phyloP scores from a whole-genome alignment of 1,140 invertebrate genomes.

The Babylonia areolata region DNA sequence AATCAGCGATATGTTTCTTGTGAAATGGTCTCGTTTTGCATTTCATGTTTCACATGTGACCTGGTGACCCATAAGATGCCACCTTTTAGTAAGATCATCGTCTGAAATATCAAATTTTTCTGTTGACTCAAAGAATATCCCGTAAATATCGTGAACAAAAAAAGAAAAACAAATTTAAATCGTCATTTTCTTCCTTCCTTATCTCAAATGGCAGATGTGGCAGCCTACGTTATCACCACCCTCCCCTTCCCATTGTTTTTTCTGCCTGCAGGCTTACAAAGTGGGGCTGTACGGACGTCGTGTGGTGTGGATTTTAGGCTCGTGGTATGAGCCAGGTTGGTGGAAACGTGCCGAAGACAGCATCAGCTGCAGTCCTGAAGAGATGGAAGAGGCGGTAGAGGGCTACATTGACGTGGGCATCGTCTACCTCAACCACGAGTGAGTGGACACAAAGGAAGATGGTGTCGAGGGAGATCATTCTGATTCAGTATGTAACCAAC shows the following conservation, averaged over 20 bases:
- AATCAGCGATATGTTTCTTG: too few species aligned
- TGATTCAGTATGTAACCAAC: too few species aligned
- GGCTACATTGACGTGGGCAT: slow-evolving; percentile 97
- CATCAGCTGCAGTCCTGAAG: slow-evolving; percentile 91
- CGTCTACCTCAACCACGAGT: slow-evolving; percentile 75
- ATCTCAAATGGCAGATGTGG: too few species aligned
- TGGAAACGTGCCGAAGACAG: slow-evolving; percentile 86
- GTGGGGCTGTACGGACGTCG: slow-evolving; percentile 93
- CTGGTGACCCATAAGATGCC: too few species aligned
- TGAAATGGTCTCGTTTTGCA: too few species aligned
- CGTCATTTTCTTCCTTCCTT: too few species aligned
- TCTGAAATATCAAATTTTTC: too few species aligned
- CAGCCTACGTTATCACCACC: neutral
- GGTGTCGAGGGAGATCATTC: neutral
- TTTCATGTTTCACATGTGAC: too few species aligned
- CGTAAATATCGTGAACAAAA: too few species aligned
- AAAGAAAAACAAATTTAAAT: too few species aligned
- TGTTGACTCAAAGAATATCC: too few species aligned
- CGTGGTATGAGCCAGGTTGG: slow-evolving; percentile 99
- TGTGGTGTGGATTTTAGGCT: slow-evolving; percentile 99
- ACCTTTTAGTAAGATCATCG: too few species aligned
- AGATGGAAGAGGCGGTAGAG: slow-evolving; percentile 93
- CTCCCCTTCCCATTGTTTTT: neutral
- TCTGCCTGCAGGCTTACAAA: slow-evolving; percentile 82
- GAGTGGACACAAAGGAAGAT: neutral